These are phyloP conservation scores for Polydrusus pterygomalis DNA, from an alignment of 2,888 invertebrate genomes.

Conservation along the genomic window DNA sequence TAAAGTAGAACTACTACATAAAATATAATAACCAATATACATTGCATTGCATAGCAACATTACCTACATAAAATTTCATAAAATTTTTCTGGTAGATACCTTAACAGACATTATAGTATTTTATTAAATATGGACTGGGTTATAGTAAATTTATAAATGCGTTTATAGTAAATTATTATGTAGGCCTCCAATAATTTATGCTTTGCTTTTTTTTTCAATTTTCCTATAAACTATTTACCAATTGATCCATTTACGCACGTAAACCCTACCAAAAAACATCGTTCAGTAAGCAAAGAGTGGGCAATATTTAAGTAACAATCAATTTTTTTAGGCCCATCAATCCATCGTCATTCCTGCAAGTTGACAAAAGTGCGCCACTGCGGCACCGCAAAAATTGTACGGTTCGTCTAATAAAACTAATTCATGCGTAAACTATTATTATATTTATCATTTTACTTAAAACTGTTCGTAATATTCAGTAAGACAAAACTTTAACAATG, in stretches of 20 bases:
- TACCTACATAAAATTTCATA: too few species aligned
- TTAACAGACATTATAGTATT: too few species aligned
- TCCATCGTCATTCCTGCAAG: slow-evolving; percentile 27
- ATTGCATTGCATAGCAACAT: too few species aligned
- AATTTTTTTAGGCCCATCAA: slow-evolving; percentile 33
- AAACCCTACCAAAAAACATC: slow-evolving; percentile 20
- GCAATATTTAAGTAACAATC: slow-evolving; percentile 25
- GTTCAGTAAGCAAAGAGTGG: slow-evolving; percentile 9
- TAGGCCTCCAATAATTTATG: neutral
- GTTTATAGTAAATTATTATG: neutral
- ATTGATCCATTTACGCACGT: slow-evolving; percentile 8
- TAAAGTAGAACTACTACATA: too few species aligned
- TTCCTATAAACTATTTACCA: slow-evolving; percentile 4
- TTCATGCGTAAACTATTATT: slow-evolving; percentile 69
- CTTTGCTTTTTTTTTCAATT: slow-evolving; percentile 3
- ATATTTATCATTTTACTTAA: slow-evolving; percentile 67
- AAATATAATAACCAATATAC: too few species aligned
- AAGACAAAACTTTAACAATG: slow-evolving; percentile 44
- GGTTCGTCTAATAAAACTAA: slow-evolving; percentile 57
- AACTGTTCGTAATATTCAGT: slow-evolving; percentile 48
- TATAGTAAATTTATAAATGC: neutral
- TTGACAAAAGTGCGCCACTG: slow-evolving; percentile 43
- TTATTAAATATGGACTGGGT: too few species aligned
- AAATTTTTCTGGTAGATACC: too few species aligned
- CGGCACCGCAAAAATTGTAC: slow-evolving; percentile 55